These are phyloP conservation scores for Pocillopora grandis DNA, from an alignment of 92 coral and sea anemone genomes.

Conservation along the genomic window DNA sequence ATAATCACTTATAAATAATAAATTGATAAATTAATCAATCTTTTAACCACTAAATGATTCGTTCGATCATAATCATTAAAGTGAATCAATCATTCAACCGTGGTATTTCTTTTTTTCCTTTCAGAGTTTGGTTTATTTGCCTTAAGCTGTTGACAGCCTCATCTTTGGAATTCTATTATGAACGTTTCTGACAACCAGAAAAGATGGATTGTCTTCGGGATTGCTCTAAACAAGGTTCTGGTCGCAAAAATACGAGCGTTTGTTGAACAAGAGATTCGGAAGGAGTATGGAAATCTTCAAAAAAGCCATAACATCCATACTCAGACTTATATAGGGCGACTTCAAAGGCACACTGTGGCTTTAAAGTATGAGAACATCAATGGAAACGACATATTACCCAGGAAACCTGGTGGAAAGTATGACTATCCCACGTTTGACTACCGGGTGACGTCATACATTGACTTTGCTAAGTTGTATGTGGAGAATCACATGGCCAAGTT, in stretches of 20 bases:
- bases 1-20: too few species aligned
- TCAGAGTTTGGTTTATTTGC: too few species aligned
- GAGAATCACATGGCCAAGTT: slow-evolving; percentile 42
- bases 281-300: background rate
- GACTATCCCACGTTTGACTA: background rate
- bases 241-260: background rate
- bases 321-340: background rate
- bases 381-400: background rate
- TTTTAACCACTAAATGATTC: too few species aligned
- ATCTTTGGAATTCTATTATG: background rate
- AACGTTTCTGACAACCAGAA: background rate
- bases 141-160: too few species aligned
- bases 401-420: background rate
- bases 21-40: too few species aligned
- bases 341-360: background rate
- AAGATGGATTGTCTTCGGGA: background rate
- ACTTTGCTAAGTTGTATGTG: slow-evolving; percentile 46
- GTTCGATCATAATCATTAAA: too few species aligned
- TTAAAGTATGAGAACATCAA: background rate
- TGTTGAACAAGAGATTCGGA: background rate
- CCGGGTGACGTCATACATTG: slow-evolving; percentile 34
- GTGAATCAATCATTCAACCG: too few species aligned
- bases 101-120: too few species aligned
- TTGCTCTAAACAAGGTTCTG: background rate
- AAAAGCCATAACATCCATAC: background rate